Conservation (phyloP, 92 coral and sea anemone species). For the Epizoanthus stellaris region DNA sequence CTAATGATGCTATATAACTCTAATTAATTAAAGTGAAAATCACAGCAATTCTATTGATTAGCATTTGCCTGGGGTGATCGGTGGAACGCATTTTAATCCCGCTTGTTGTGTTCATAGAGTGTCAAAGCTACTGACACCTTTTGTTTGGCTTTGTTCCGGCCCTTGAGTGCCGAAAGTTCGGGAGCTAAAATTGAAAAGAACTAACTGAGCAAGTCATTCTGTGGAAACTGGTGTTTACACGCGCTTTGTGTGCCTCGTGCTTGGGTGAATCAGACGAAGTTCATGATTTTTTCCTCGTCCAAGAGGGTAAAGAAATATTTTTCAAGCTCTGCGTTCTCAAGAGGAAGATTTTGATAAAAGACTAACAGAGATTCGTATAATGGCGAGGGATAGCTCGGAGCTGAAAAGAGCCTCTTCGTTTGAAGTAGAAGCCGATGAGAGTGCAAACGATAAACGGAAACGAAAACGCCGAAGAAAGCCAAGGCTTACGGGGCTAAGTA, state of each 20-base stretch:
- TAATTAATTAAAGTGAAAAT: constrained; percentile 32
- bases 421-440: constrained; percentile 26
- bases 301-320: constrained; percentile 14
- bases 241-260: constrained; percentile 28
- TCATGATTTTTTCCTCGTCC: not conserved
- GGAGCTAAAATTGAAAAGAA: constrained; percentile 33
- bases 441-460: constrained; percentile 31
- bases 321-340: constrained; percentile 23
- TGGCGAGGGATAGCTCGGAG: constrained; percentile 32
- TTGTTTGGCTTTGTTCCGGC: constrained; percentile 42
- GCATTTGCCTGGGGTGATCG: constrained; percentile 32
- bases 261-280: not conserved
- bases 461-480: constrained; percentile 87
- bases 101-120: constrained; percentile 36
- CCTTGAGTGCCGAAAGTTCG: constrained; percentile 26
- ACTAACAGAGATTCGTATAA: constrained; percentile 1
- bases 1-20: constrained; percentile 38
- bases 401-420: constrained; percentile 5
- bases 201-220: constrained; percentile 20
- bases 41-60: constrained; percentile 25
- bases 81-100: constrained; percentile 17
- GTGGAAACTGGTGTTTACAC: constrained; percentile 18
- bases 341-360: constrained; percentile 17
- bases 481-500: constrained; percentile 90
- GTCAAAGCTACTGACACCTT: constrained; percentile 48